Evolutionary conservation across 2,113 vertebrate genomes (phyloP), one percentile per base, ranked within the genome.

Genomic region (Grallaria varia): DNA sequence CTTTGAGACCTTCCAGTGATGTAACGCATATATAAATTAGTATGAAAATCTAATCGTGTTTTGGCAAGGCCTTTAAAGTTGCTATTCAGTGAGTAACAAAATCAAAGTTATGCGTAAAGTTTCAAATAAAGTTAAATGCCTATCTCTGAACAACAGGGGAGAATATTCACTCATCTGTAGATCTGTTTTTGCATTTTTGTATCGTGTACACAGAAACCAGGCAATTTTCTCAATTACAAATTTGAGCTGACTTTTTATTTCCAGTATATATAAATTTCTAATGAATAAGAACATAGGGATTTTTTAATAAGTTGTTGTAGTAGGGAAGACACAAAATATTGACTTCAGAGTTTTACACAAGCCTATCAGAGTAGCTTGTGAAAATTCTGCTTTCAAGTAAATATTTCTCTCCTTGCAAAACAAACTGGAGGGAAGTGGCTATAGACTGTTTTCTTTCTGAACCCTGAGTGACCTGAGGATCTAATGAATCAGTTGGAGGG

Each of bases 11-110:
- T 95, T 71, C 3, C 10, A 52, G 15, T 56, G 47, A 66, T 37
- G 44, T 53, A 89, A 95, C 84, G 21, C 40, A 17, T n/a, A 37
- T 68, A 58, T 68, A 76, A 91, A 45, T 30, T 56, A 44, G 75
- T 63, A 55, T 79, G 49, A 89, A 92, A 94, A 84, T 73, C 50
- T 90, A 87, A 77, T 59, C 13, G 13, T 89, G 28, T 31, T 89
- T 93, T 94, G 55, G 42, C 37, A 77, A 42, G 47, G 21, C 8
- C 28, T 78, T 45, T 47, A 52, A 13, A 4, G 6, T 87, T 88
- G 6, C 35, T 92, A 5, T 39, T 81, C 4, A 49, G 14, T 37
- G 7, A 84, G 42, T 30, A 85, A 75, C 33, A 92, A 87, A 95
- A 84, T 68, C 31, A 12, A 27, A 76, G 30, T 56, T 75, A 44